A percentile compares a stretch with the other conserved stretches of the same genome.
Conservation (phyloP, 2,888 invertebrate species). For the Cylloceria caligata region DNA sequence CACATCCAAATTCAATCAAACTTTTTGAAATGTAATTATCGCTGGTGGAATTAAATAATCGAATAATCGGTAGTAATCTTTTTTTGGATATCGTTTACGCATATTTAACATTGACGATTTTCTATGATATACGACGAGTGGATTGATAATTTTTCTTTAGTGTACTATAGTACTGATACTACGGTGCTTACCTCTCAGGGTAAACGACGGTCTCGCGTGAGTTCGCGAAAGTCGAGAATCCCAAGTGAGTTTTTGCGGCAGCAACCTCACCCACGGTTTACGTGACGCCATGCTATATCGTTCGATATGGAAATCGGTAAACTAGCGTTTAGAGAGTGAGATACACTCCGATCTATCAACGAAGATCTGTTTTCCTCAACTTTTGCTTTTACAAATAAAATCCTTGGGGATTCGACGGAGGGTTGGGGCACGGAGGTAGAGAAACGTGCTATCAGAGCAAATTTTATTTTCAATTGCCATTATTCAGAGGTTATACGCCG, state of each 20-base stretch:
- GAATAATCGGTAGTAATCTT: conserved; percentile 48
- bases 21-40: conserved; percentile 57
- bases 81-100: not conserved
- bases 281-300: conserved; percentile 53
- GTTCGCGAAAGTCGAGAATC: conserved; percentile 53
- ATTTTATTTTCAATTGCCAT: conserved; percentile 8
- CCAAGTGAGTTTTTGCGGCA: conserved; percentile 48
- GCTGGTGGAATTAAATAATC: conserved; percentile 27
- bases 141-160: not conserved
- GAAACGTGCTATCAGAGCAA: not conserved
- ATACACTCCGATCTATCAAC: conserved; percentile 33
- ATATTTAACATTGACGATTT: not conserved
- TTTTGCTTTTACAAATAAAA: conserved; percentile 17
- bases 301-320: conserved; percentile 63
- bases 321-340: conserved; percentile 54
- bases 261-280: conserved; percentile 42
- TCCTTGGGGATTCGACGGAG: not conserved
- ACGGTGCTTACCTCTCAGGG: conserved; percentile 14
- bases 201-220: conserved; percentile 45
- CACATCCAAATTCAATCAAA: conserved; percentile 65
- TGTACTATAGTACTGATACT: not conserved
- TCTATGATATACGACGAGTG: too few species aligned
- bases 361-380: conserved; percentile 37
- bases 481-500: not conserved
- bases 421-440: not conserved